Evolutionary conservation across 2,113 vertebrate genomes (phyloP), one percentile per base, ranked within the genome.

Genomic region (Notothenia rossii): DNA sequence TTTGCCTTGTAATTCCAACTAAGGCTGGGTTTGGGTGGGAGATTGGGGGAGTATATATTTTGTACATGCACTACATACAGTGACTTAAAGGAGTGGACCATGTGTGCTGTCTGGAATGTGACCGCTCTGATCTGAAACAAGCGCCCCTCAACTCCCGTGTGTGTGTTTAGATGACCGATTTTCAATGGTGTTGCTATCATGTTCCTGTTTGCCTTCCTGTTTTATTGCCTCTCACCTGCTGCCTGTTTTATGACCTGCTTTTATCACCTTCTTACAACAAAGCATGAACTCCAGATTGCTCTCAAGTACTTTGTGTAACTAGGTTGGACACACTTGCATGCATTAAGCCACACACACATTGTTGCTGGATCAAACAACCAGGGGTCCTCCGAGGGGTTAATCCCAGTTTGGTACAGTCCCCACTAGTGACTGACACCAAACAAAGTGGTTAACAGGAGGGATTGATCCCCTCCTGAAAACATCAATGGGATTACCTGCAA

Each of bases 401-500:
- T 86, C 83, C 69, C 12, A n/a, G 67, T 40, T 79, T 83, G 84
- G 53, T 81, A 72, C 84, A 75, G 83, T 69, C 75, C 71, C 63
- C 25, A 14, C 40, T 13, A 68, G 75, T 75, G 88, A 73, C 77
- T 86, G 79, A 83, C 79, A 79, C 84, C 72, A 54, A 55, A 76
- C 62, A 72, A 65, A 45, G 5, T 54, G 53, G 60, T 74, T 67
- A 62, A 67, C 69, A 29, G 25, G 43, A 60, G 25, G 59, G 61
- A 71, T 53, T 77, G 59, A 90, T 72, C 66, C 69, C 68, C 67
- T 68, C 65, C 65, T 66, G 43, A 80, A 79, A 79, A 88, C 82
- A 88, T 86, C 84, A 91, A 59, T 81, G 80, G 82, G 86, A 88
- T 92, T 86, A 88, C 64, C 46, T 11, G 0, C 55, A 77, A 29